Conservation (phyloP, 2,888 invertebrate genomes). For the Leptinotarsa tumamoca region DNA sequence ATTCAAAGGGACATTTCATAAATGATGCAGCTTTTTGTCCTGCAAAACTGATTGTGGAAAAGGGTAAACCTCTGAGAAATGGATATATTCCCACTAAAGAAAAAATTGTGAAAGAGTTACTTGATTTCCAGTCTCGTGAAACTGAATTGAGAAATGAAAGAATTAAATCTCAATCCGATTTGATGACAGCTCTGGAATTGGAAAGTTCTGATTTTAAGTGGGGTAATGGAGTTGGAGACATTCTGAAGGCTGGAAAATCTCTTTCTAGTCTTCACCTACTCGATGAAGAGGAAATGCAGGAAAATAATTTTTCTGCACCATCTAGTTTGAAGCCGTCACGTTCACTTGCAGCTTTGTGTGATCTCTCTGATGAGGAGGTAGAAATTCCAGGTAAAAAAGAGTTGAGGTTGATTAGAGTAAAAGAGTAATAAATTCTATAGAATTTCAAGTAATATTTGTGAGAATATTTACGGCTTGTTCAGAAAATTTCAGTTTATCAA, state of each 20-base stretch:
- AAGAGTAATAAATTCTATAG: background rate
- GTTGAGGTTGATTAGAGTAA: background rate
- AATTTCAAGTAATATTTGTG: too few relatives aligned
- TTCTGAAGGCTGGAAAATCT: constrained; percentile 51
- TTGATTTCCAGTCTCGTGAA: constrained; percentile 81
- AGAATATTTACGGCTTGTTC: too few relatives aligned
- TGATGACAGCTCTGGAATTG: constrained; percentile 73
- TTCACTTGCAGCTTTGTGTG: constrained; percentile 23
- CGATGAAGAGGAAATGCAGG: constrained; percentile 33
- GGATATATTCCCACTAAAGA: constrained; percentile 88
- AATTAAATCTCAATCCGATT: constrained; percentile 73
- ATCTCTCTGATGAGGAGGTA: constrained; percentile 24
- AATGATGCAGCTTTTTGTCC: constrained; percentile 55
- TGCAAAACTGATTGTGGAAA: constrained; percentile 62
- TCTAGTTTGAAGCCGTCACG: constrained; percentile 25
- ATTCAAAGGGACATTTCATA: constrained; percentile 50
- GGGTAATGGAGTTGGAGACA: constrained; percentile 34
- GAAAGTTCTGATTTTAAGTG: constrained; percentile 65
- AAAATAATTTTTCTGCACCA: constrained; percentile 25
- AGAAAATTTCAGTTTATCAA: too few relatives aligned
- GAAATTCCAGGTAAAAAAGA: constrained; percentile 20
- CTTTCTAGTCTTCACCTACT: constrained; percentile 50
- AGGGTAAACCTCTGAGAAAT: constrained; percentile 75
- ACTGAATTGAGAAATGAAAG: constrained; percentile 73
- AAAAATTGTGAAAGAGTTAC: constrained; percentile 80